phyloP scores from a whole-genome alignment of 2,888 invertebrate genomes.

The Meiosimyza platycephala region DNA sequence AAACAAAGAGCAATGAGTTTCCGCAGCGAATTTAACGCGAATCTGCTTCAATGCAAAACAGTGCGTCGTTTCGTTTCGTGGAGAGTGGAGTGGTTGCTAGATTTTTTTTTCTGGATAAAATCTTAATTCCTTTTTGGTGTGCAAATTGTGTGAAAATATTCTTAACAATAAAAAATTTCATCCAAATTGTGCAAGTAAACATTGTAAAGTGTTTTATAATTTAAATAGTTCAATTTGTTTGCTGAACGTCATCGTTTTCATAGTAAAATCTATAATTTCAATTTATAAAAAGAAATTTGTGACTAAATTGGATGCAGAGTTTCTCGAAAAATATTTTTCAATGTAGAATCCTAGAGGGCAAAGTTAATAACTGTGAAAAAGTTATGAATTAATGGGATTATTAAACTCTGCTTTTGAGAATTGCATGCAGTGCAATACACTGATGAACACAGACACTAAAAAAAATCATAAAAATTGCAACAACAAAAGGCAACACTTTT shows the following conservation, averaged over 20 bases:
- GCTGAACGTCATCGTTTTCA: slow-evolving; percentile 7
- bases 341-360: too few relatives aligned
- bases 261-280: not conserved
- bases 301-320: not conserved
- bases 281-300: not conserved
- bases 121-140: slow-evolving; percentile 7
- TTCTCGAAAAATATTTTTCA: not conserved
- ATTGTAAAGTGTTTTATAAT: not conserved
- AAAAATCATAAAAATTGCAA: not conserved
- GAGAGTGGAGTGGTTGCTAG: slow-evolving; percentile 47
- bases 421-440: not conserved
- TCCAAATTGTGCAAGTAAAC: slow-evolving; percentile 4
- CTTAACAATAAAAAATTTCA: not conserved
- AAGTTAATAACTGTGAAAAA: not conserved
- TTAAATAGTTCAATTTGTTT: not conserved
- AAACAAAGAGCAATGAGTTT: not conserved
- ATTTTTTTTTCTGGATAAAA: slow-evolving; percentile 26
- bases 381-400: slow-evolving; percentile 1
- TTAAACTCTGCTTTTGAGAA: not conserved
- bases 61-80: slow-evolving; percentile 53
- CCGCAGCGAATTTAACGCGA: slow-evolving; percentile 23
- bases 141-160: slow-evolving; percentile 24
- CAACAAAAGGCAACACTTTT: not conserved
- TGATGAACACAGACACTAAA: not conserved
- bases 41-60: slow-evolving; percentile 44